These are phyloP conservation scores for Nothocercus julius DNA, from an alignment of 2,113 vertebrate genomes.

Conservation along the genomic window DNA sequence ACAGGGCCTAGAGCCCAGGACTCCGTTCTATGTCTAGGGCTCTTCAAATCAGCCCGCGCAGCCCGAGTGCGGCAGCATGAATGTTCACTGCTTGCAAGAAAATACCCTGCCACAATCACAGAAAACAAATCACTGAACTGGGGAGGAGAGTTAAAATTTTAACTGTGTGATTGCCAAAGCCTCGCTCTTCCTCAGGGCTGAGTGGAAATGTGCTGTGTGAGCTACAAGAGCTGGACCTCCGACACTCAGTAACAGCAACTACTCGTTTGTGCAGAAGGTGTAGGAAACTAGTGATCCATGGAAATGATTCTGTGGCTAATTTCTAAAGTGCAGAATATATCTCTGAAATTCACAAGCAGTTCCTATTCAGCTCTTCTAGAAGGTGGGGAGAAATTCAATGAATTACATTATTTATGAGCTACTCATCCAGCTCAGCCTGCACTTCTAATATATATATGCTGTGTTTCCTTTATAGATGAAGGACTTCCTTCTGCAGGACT, in stretches of 20 bases:
- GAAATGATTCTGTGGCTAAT: conserved; percentile 26
- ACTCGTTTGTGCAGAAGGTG: background rate
- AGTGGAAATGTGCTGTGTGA: background rate
- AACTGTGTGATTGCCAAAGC: background rate
- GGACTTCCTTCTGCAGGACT: conserved; percentile 19
- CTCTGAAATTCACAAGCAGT: conserved; percentile 29
- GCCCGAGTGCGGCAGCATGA: background rate
- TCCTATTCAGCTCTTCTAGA: background rate
- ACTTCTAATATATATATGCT: background rate
- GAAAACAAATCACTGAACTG: background rate
- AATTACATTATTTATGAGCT: conserved; percentile 23
- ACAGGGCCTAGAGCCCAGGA: accelerated
- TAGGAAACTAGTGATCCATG: conserved; percentile 37
- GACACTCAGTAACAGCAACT: background rate
- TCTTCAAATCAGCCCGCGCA: background rate
- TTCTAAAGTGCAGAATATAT: conserved; percentile 33
- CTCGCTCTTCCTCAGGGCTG: background rate
- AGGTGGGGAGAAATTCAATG: conserved; percentile 4
- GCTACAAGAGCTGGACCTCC: background rate
- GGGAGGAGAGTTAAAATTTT: background rate
- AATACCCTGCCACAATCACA: background rate
- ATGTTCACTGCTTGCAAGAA: background rate
- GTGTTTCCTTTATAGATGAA: conserved; percentile 21
- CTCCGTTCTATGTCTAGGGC: background rate
- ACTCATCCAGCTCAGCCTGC: background rate